Evolutionary conservation across 2,113 vertebrate genomes (phyloP), one percentile per base, ranked within the genome.

Genomic region (Tympanuchus pallidicinctus): DNA sequence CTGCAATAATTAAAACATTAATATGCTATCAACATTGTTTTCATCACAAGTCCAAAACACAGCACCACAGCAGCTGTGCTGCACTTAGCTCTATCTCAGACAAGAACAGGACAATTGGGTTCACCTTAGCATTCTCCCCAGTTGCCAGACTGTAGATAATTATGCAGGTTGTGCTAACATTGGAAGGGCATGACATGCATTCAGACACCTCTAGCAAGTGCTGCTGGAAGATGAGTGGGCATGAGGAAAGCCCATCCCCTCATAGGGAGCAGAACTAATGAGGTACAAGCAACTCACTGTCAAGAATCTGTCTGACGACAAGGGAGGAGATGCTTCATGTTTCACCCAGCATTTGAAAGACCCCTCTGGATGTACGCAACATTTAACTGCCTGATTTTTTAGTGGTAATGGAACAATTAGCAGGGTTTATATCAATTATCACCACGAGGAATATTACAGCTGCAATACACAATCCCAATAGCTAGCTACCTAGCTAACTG

Each of bases 291-390:
- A 61, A 66, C 13, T 6, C 13, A 1, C 52, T 67, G 24, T 13
- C 38, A 43, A 59, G 67, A 70, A 36, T 4, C 25, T 27, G 4
- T 2, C 28, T 4, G 43, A 25, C 15, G 12, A 54, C 5, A 27
- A 15, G 12, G 15, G 13, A 86, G 16, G 21, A 5, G 20, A 59
- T 67, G 36, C 21, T 67, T 24, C 50, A 28, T 10, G 28, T 59
- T 71, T 59, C 32, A 43, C 7, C 17, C 60, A 60, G 4, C 13
- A 74, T 45, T 71, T 64, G 36, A 48, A 83, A 73, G 30, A 27
- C 0, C 15, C 3, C 10, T 21, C 47, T 4, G 21, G 48, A 65
- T 30, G 11, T 18, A 40, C 1, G 0, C 22, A n/a, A 36, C 4
- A n/a, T 12, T 12, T 52, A 47, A 8, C 8, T 40, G 2, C 2